Base-by-base conservation (phyloP, 2,888 invertebrate genomes). In the Platycnemis pennipes region DNA sequence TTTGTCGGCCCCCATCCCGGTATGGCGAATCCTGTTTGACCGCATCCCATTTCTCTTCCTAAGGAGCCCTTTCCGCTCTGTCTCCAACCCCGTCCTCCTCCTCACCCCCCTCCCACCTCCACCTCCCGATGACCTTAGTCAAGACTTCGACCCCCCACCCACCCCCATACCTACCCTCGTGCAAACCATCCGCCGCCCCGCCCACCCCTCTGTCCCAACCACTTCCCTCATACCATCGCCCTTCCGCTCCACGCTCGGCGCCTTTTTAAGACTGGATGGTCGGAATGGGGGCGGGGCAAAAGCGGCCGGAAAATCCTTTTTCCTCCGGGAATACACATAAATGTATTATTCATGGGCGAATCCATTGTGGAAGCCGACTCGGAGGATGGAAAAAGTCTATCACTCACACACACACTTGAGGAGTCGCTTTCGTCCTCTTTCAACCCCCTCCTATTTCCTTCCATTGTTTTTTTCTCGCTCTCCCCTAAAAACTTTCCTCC, bases 311-410 rank as follows among this genome's bases (percentile, higher is more conserved):
- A n/a, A 91, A 89, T 89, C 26, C 44, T 91, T 91, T 63, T 91
- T 89, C 45, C 37, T 44, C 88, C n/a, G 2, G 42, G 53, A 22
- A 26, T 63, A 44, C 91, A 63, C 91, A 45, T 69, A 69, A 91
- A 91, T 91, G 91, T 45, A 63, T 91, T 91, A 91, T 91, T 91
- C 91, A 91, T 91, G 44, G 44, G 69, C n/a, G 49, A 45, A 63
- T 91, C 91, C 91, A 91, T 63, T 69, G 91, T 63, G 63, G 63
- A 91, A 69, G 89, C 56, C 91, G 91, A 37, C 63, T 11, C 13
- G 63, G 91, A 26, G 77, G 63, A 91, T n/a, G 26, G 44, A 69
- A 44, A 63, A 69, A 63, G 91, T 91, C 63, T 63, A 91, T 91
- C 63, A 13, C 91, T 31, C 49, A 22, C 89, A 42, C 11, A 37